A percentile compares a stretch with the other conserved stretches of the same genome.
phyloP scores from a whole-genome alignment of 2,113 vertebrate species.

The Agapornis roseicollis region DNA sequence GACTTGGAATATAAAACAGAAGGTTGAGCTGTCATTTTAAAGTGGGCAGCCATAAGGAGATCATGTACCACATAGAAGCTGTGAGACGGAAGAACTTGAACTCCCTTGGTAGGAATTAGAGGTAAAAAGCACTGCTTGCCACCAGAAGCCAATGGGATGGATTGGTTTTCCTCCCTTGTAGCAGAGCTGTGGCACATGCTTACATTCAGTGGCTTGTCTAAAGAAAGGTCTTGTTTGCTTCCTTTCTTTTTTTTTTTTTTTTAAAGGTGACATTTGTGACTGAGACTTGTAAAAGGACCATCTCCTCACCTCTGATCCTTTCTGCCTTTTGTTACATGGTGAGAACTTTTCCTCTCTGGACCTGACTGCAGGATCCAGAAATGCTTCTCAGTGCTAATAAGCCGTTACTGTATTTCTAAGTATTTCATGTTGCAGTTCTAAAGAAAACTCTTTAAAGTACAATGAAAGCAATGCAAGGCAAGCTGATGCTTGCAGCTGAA shows the following conservation, averaged over 20 bases:
- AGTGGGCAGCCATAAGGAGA: neutral
- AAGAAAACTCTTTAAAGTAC: constrained; percentile 2
- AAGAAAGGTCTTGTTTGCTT: neutral
- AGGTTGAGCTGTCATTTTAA: neutral
- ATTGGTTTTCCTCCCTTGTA: neutral
- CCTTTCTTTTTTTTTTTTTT: neutral
- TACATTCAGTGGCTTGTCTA: neutral
- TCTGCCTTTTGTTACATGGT: neutral
- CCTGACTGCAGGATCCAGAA: neutral
- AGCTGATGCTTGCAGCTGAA: constrained; percentile 26
- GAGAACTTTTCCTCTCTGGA: neutral
- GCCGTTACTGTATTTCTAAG: neutral
- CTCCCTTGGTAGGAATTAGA: neutral
- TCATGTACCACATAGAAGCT: neutral
- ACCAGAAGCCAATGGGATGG: rapidly evolving
- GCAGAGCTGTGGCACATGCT: neutral
- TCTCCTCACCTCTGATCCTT: neutral
- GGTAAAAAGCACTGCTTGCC: neutral
- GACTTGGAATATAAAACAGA: neutral
- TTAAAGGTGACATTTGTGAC: neutral
- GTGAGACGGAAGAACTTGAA: neutral
- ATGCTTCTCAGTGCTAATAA: neutral
- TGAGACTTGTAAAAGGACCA: neutral
- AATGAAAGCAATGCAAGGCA: constrained; percentile 23
- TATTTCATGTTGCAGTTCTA: constrained; percentile 4